phyloP scores from a whole-genome alignment of 1,140 invertebrate genomes.

The Coenobita brevimanus region DNA sequence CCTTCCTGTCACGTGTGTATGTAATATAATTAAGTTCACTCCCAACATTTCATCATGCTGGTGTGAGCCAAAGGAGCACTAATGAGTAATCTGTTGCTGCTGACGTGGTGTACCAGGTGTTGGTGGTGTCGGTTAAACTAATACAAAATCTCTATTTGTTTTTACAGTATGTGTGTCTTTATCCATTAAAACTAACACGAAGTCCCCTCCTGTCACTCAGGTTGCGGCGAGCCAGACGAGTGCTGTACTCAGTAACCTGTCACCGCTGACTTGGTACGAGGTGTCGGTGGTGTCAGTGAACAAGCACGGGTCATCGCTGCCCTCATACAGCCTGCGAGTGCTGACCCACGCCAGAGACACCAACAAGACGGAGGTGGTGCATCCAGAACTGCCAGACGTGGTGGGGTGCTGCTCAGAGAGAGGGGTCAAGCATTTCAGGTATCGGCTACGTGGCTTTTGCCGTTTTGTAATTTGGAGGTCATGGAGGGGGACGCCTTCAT shows the following conservation, averaged over 20 bases:
- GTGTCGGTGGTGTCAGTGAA: conserved; percentile 83
- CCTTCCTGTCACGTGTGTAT: no score
- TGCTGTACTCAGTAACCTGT: conserved; percentile 38
- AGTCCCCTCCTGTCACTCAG: background rate
- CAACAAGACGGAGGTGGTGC: conserved; percentile 75
- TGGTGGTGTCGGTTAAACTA: no score
- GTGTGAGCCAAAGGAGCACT: no score
- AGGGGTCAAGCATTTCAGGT: conserved; percentile 81
- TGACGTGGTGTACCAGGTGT: no score
- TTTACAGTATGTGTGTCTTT: no score
- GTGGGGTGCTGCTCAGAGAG: conserved; percentile 81
- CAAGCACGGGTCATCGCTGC: conserved; percentile 82
- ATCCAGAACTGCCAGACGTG: conserved; percentile 82
- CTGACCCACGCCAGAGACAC: conserved; percentile 79
- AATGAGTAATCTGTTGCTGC: no score
- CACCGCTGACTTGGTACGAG: conserved; percentile 87
- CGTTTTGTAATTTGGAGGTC: no score
- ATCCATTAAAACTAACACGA: background rate
- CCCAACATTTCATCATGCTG: no score
- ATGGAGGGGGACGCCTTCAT: no score
- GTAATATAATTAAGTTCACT: no score
- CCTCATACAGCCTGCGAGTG: conserved; percentile 81
- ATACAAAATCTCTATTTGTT: no score
- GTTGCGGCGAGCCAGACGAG: conserved; percentile 49
- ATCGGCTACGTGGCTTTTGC: no score